Evolutionary conservation across 2,113 vertebrate genomes (phyloP), one percentile per base, ranked within the genome.

Genomic region (Egretta garzetta): DNA sequence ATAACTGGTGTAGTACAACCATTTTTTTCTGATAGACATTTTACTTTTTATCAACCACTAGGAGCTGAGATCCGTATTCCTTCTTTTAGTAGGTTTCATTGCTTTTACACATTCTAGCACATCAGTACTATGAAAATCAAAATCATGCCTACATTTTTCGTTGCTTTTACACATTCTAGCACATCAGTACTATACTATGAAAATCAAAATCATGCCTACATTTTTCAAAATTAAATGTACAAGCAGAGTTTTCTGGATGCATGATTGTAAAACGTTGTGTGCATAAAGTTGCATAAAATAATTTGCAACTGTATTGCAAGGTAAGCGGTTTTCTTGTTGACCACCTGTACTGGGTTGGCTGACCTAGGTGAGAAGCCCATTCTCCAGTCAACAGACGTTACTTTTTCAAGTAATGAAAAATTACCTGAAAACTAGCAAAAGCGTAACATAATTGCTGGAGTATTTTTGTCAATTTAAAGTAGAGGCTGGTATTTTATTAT

Each of bases 401-500:
- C 24, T 62, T 94, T 90, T 60, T 37, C 59, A 37, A 60, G 23
- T 60, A 60, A 17, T 37, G 59, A 37, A 60, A 60, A 60, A 37
- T 17, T 26, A 24, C 59, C 26, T 60, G 45, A 73, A 92, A 92
- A 88, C n/a, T 27, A 43, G 27, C 59, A 1, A 72, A 92, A 80
- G 43, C 63, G 53, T 79, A 84, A 56, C 64, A 28, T 96, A 91
- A 96, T 87, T 71, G 33, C 80, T 89, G 58, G 15, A 41, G 30
- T 93, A 70, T 91, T 98, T 88, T 90, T 93, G 82, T 95, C 67
- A 85, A 33, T 96, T 85, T 96, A 64, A 88, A 88, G 49, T 43
- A 79, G 53, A 62, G 83, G 55, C 52, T n/a, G 47, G 41, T 56
- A 15, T 45, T 89, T 86, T 89, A 72, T 52, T 92, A 41, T 52